These are phyloP conservation scores for Dicyrtoma fusca DNA, from an alignment of 2,888 invertebrate genomes.

Conservation along the genomic window DNA sequence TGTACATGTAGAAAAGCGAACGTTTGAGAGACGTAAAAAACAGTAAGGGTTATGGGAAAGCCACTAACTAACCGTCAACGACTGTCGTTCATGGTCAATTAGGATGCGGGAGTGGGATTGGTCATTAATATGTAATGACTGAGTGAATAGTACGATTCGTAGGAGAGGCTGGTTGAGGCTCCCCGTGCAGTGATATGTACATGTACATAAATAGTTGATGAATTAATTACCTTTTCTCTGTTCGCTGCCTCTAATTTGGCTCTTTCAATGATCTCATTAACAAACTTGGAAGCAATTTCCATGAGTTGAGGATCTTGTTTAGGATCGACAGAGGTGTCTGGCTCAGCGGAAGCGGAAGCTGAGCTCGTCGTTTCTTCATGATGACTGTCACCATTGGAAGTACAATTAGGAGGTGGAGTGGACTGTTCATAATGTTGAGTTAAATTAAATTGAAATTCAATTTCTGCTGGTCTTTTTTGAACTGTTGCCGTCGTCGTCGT, in stretches of 20 bases:
- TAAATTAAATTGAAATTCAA: conserved; percentile 53
- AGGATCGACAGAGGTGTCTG: conserved; percentile 33
- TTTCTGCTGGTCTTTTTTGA: conserved; percentile 41
- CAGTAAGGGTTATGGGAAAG: too few species aligned
- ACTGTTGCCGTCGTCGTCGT: background rate
- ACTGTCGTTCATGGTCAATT: too few species aligned
- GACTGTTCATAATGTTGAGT: conserved; percentile 55
- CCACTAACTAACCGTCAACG: too few species aligned
- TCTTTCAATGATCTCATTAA: conserved; percentile 62
- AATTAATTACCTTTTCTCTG: conserved; percentile 58
- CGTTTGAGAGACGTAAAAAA: too few species aligned
- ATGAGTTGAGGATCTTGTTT: conserved; percentile 62
- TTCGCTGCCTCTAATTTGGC: conserved; percentile 61
- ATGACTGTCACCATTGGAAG: conserved; percentile 50
- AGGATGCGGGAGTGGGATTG: too few species aligned
- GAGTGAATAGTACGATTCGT: too few species aligned
- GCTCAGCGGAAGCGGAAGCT: background rate
- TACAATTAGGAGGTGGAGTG: conserved; percentile 56
- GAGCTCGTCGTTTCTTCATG: conserved; percentile 15
- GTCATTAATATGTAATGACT: too few species aligned
- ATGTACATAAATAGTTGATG: background rate
- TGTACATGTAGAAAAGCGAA: too few species aligned
- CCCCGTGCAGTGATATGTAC: background rate
- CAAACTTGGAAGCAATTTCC: conserved; percentile 62
- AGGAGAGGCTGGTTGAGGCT: too few species aligned